These are phyloP conservation scores for Spodoptera litura DNA, from an alignment of 1,140 invertebrate species.

Conservation along the genomic window DNA sequence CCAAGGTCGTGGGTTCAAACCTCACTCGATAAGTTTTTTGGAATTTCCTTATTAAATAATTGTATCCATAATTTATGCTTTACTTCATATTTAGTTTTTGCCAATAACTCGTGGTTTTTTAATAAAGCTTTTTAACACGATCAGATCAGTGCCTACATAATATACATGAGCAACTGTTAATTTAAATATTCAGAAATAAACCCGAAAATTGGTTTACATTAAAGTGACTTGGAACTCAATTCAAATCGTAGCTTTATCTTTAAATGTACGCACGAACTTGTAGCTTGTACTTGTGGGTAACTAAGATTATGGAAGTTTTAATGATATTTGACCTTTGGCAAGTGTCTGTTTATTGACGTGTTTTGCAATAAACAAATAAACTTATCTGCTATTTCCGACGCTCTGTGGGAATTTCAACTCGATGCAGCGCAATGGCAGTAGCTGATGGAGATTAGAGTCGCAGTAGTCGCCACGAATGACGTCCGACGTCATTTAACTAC, in stretches of 20 bases:
- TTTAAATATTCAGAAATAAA: too few species aligned
- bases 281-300: not conserved
- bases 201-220: too few species aligned
- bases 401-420: slow-evolving; percentile 25
- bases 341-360: slow-evolving; percentile 37
- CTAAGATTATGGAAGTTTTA: slow-evolving; percentile 10
- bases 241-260: not conserved
- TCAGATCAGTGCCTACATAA: too few species aligned
- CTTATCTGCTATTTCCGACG: slow-evolving; percentile 35
- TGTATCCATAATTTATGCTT: too few species aligned
- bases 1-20: too few species aligned
- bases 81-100: too few species aligned
- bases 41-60: too few species aligned
- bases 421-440: slow-evolving; percentile 10
- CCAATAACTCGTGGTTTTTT: too few species aligned
- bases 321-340: slow-evolving; percentile 30
- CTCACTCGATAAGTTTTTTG: too few species aligned
- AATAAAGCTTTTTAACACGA: too few species aligned
- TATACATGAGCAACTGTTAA: too few species aligned
- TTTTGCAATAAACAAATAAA: slow-evolving; percentile 49
- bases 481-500: slow-evolving; percentile 36
- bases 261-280: not conserved
- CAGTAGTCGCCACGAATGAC: slow-evolving; percentile 41
- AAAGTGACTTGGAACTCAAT: too few species aligned
- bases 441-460: slow-evolving; percentile 23